Conservation (phyloP, 92 coral and sea anemone species). For the Actinostola sp. region DNA sequence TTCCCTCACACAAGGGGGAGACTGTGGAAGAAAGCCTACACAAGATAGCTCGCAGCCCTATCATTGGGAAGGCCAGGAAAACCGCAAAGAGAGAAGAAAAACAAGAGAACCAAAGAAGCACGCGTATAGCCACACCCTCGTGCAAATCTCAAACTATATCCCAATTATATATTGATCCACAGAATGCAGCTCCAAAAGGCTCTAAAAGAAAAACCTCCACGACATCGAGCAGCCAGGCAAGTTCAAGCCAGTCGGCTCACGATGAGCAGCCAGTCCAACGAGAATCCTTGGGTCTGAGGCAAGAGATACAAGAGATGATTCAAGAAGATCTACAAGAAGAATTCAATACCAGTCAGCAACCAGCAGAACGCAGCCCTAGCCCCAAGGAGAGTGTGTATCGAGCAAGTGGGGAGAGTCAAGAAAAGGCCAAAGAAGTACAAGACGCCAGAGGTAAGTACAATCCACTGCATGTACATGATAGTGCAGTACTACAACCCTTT, state of each 20-base stretch:
- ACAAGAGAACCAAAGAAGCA: too few species aligned
- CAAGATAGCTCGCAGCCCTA: too few species aligned
- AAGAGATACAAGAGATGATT: constrained; percentile 9
- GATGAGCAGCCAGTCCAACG: not conserved
- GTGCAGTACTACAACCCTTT: too few species aligned
- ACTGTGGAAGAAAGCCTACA: too few species aligned
- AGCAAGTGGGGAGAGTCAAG: constrained; percentile 78
- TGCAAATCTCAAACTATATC: not conserved
- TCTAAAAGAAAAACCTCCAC: constrained; percentile 4
- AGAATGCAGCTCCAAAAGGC: constrained; percentile 6
- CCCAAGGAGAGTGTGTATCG: constrained; percentile 68
- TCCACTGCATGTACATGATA: not conserved
- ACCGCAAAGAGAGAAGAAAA: too few species aligned
- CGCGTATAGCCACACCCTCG: too few species aligned
- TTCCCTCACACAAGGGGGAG: too few species aligned
- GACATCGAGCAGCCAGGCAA: constrained; percentile 9
- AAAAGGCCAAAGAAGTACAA: constrained; percentile 69
- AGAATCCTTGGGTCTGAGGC: not conserved
- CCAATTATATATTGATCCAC: not conserved
- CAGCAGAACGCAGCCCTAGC: constrained; percentile 9
- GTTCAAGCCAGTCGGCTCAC: not conserved
- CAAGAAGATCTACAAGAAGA: constrained; percentile 8
- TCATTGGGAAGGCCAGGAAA: too few species aligned
- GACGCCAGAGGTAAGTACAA: constrained; percentile 75
- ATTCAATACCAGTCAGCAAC: constrained; percentile 7